Percentiles rank a stretch among this genome's conserved stretches.
Evolutionary conservation across 1,140 invertebrate species (phyloP).

Genomic region (Drosophila seguyi): DNA sequence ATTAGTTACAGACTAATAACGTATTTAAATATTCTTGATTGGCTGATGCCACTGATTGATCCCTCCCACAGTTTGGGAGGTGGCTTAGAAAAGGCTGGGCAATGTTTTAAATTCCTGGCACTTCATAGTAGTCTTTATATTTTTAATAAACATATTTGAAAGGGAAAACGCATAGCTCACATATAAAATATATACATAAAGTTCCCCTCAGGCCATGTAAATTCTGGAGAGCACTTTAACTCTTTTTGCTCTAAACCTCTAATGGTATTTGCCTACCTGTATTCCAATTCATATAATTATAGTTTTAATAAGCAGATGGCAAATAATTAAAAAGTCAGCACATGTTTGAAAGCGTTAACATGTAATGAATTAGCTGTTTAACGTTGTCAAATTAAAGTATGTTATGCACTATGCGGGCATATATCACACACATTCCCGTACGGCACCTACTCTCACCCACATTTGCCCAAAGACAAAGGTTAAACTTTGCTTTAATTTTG

Average conservation of each 20-base stretch:
- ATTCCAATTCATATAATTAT: neutral
- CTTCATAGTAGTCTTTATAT: neutral
- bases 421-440: constrained; percentile 12
- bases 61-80: neutral
- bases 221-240: neutral
- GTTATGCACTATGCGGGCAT: constrained; percentile 24
- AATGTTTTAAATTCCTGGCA: too few relatives aligned
- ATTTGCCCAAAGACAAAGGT: constrained; percentile 41
- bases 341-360: constrained; percentile 1
- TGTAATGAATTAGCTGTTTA: constrained; percentile 14
- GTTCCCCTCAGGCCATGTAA: neutral
- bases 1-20: neutral
- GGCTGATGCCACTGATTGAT: neutral
- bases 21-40: neutral
- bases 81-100: too few relatives aligned
- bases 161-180: too few relatives aligned
- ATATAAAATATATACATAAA: neutral
- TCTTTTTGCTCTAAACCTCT: neutral
- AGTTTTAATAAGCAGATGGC: neutral
- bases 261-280: neutral
- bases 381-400: constrained; percentile 22
- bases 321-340: constrained; percentile 14
- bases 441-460: neutral
- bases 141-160: neutral
- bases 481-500: constrained; percentile 63